phyloP scores from a whole-genome alignment of 1,140 invertebrate species.

The Brachionus asplanchnoidis region DNA sequence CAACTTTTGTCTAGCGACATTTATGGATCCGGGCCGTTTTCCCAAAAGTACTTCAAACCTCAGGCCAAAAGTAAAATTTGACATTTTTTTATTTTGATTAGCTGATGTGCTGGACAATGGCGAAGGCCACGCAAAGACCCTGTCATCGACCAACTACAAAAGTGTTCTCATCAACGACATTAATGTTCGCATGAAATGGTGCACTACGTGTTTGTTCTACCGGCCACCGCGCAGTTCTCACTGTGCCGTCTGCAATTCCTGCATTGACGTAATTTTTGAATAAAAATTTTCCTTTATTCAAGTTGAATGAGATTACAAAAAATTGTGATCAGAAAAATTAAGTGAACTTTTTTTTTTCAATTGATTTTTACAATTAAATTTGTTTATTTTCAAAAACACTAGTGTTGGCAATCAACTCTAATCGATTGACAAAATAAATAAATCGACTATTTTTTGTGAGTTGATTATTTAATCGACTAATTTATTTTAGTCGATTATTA shows the following conservation, averaged over 20 bases:
- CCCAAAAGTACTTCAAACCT: neutral
- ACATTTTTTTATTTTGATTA: neutral
- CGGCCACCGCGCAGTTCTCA: slow-evolving; percentile 93
- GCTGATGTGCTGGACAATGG: neutral
- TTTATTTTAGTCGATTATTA: too few species aligned
- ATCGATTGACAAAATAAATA: too few species aligned
- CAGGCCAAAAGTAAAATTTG: neutral
- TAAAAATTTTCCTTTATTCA: neutral
- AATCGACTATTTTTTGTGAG: too few species aligned
- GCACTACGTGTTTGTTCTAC: slow-evolving; percentile 91
- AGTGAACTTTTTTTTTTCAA: too few species aligned
- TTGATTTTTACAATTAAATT: too few species aligned
- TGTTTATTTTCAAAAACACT: too few species aligned
- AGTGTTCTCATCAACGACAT: slow-evolving; percentile 30
- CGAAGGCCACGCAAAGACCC: neutral
- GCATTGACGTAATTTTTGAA: slow-evolving; percentile 67
- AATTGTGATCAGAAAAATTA: too few species aligned
- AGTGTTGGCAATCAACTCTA: too few species aligned
- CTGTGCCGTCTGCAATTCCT: slow-evolving; percentile 97
- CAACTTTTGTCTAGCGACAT: slow-evolving; percentile 9
- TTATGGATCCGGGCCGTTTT: slow-evolving; percentile 37
- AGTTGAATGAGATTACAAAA: too few species aligned
- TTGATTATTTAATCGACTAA: too few species aligned
- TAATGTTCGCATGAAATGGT: slow-evolving; percentile 41
- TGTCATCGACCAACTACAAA: slow-evolving; percentile 1